A percentile compares a stretch with the other conserved stretches of the same genome.
Evolutionary conservation across 2,888 invertebrate genomes (phyloP).

Genomic region (Pammene fasciana): DNA sequence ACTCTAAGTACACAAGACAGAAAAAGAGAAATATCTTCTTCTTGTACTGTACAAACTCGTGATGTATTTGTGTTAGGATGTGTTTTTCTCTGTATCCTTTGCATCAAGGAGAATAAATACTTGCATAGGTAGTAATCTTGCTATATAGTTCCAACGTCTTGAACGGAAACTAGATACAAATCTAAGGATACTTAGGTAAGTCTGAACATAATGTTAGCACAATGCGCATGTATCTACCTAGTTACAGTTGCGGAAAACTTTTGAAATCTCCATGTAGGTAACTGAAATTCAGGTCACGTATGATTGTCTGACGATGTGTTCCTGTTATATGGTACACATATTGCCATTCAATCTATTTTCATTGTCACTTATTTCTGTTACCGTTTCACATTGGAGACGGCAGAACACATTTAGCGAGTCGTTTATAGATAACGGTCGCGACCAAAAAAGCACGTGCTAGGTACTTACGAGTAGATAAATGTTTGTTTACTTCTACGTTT

Average conservation of each 20-base stretch:
- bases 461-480: neutral
- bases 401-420: constrained; percentile 18
- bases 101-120: constrained; percentile 15
- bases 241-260: constrained; percentile 16
- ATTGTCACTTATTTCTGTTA: constrained; percentile 61
- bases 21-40: too few species aligned
- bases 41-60: constrained; percentile 21
- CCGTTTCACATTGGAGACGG: constrained; percentile 49
- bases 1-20: too few species aligned
- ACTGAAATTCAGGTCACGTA: constrained; percentile 36
- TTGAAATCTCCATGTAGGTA: constrained; percentile 27
- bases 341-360: constrained; percentile 52
- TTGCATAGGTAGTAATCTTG: neutral
- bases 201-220: constrained; percentile 19
- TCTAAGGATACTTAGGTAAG: constrained; percentile 24
- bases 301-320: constrained; percentile 19
- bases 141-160: constrained; percentile 11
- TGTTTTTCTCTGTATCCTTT: constrained; percentile 26
- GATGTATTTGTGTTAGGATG: constrained; percentile 27
- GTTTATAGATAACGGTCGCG: constrained; percentile 33
- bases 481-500: constrained; percentile 22
- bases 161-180: constrained; percentile 37
- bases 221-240: neutral
- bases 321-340: constrained; percentile 42
- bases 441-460: constrained; percentile 32